phyloP scores from a whole-genome alignment of 2,113 vertebrate genomes.

The Coptodon rendalli region DNA sequence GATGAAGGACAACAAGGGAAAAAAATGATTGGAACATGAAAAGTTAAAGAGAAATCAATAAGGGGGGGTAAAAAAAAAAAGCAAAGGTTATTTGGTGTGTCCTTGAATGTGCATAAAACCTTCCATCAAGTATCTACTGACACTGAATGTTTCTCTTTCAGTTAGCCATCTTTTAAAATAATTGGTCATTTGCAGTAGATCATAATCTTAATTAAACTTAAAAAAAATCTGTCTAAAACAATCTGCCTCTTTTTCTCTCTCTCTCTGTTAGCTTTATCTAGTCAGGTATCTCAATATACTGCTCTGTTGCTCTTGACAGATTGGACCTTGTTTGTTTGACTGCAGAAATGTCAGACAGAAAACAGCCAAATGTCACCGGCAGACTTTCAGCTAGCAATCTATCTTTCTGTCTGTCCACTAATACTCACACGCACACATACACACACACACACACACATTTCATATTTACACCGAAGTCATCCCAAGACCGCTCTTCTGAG shows the following conservation, averaged over 20 bases:
- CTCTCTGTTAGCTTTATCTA: not conserved
- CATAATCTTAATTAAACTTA: not conserved
- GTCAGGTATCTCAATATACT: not conserved
- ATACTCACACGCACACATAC: not conserved
- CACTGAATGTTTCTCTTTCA: not conserved
- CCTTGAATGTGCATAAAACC: not conserved
- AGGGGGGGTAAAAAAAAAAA: accelerated
- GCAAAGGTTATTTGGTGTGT: not conserved
- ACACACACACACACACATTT: slow-evolving; percentile 3
- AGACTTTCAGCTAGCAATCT: slow-evolving; percentile 27
- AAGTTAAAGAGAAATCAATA: not conserved
- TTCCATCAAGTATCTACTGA: not conserved
- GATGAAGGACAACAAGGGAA: not conserved
- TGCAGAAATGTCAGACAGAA: slow-evolving; percentile 48
- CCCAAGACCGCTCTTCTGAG: slow-evolving; percentile 1
- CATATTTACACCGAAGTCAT: slow-evolving; percentile 46
- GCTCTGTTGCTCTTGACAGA: slow-evolving; percentile 23
- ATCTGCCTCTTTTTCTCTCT: not conserved
- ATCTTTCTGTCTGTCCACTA: not conserved
- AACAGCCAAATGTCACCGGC: slow-evolving; percentile 48
- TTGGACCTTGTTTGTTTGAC: slow-evolving; percentile 49
- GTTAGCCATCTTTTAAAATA: not conserved
- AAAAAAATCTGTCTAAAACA: not conserved
- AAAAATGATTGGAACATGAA: not conserved
- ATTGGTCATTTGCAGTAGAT: not conserved